Conservation (phyloP, 2,113 vertebrate genomes). For the Mastomys natalensis region DNA sequence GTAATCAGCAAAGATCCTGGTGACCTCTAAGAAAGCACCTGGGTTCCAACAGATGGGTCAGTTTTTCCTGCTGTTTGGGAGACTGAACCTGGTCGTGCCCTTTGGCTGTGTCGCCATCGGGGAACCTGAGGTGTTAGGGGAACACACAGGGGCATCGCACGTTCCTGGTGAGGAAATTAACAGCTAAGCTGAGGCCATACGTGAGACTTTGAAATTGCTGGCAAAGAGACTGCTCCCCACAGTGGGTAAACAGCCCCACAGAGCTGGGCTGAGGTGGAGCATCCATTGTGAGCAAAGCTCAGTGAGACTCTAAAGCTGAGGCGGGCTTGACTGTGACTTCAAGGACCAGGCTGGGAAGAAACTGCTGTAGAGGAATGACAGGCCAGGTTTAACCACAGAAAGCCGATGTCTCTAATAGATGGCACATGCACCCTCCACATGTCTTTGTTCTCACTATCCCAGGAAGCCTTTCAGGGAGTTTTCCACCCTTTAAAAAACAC, state of each 20-base stretch:
- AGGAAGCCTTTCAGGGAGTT: not conserved
- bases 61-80: not conserved
- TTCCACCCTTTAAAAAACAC: not conserved
- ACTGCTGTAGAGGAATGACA: not conserved
- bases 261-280: rapidly evolving
- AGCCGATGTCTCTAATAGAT: not conserved
- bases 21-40: not conserved
- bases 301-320: not conserved
- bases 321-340: not conserved
- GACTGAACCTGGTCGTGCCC: not conserved
- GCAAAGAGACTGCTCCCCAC: rapidly evolving
- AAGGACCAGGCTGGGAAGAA: not conserved
- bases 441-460: not conserved
- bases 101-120: not conserved
- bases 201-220: not conserved
- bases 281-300: not conserved
- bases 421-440: not conserved
- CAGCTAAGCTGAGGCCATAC: not conserved
- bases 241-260: not conserved
- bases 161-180: not conserved
- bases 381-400: not conserved
- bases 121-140: not conserved
- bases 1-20: not conserved
- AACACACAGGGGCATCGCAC: not conserved
- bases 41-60: not conserved